Conservation (phyloP, 1,140 invertebrate genomes). For the Cyclargus thomasi region DNA sequence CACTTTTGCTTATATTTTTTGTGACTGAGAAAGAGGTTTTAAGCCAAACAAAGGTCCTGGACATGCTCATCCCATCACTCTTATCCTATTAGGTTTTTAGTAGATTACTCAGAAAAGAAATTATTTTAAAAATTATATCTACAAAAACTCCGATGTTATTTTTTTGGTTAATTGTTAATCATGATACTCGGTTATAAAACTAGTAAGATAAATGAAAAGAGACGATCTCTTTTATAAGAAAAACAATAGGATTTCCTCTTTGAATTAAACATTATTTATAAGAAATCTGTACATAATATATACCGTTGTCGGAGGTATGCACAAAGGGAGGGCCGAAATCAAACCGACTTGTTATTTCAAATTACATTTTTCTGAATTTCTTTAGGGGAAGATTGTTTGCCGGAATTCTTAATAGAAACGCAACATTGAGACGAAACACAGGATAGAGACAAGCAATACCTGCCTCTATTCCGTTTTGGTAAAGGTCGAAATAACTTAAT, state of each 20-base stretch:
- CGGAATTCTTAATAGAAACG: constrained; percentile 54
- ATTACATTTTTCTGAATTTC: constrained; percentile 56
- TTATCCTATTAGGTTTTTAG: background rate
- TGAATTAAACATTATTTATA: constrained; percentile 9
- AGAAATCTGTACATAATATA: background rate
- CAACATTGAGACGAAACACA: constrained; percentile 38
- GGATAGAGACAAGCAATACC: constrained; percentile 29
- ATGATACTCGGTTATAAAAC: background rate
- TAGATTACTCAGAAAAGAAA: too few species aligned
- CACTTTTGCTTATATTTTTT: constrained; percentile 1
- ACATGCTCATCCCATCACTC: background rate
- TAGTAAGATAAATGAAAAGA: background rate
- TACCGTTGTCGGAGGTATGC: constrained; percentile 13
- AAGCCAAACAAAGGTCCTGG: background rate
- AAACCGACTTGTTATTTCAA: constrained; percentile 52
- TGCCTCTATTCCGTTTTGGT: constrained; percentile 22
- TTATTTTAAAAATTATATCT: too few species aligned
- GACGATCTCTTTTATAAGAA: background rate
- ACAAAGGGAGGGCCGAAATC: constrained; percentile 37
- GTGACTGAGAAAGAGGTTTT: background rate
- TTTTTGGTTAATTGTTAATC: background rate
- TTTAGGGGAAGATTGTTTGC: constrained; percentile 48
- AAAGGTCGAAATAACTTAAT: background rate
- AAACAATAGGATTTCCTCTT: background rate
- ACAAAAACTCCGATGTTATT: too few species aligned